These are phyloP conservation scores for Phrynocephalus versicolor DNA, from an alignment of 2,113 vertebrate species.

Conservation along the genomic window DNA sequence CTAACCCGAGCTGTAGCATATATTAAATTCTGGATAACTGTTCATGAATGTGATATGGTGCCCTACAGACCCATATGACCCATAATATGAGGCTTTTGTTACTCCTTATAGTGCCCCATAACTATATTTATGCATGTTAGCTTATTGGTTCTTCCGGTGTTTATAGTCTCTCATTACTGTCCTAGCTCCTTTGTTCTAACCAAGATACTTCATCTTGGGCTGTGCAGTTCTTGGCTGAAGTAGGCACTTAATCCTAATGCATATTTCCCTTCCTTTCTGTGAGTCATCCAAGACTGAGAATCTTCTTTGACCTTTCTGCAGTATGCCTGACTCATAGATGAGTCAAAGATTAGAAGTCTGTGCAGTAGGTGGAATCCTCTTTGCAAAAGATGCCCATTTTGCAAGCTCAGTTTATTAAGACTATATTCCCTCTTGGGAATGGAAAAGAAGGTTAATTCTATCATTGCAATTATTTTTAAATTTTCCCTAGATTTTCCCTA, in stretches of 20 bases:
- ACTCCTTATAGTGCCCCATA: too few species aligned
- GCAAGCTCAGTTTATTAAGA: neutral
- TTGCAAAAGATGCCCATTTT: neutral
- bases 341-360: neutral
- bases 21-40: too few species aligned
- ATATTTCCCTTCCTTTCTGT: neutral
- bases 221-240: neutral
- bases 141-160: neutral
- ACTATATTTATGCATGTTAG: neutral
- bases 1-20: too few species aligned
- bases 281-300: neutral
- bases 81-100: too few species aligned
- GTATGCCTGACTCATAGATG: neutral
- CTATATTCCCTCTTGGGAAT: neutral
- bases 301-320: neutral
- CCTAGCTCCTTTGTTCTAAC: neutral
- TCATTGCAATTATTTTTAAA: neutral
- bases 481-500: neutral
- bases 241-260: neutral
- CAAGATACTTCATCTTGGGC: neutral
- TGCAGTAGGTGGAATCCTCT: neutral
- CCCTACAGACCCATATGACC: too few species aligned
- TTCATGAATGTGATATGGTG: too few species aligned
- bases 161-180: neutral
- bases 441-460: neutral